Base-by-base conservation (phyloP, 1,140 invertebrate species). In the Spodoptera frugiperda region DNA sequence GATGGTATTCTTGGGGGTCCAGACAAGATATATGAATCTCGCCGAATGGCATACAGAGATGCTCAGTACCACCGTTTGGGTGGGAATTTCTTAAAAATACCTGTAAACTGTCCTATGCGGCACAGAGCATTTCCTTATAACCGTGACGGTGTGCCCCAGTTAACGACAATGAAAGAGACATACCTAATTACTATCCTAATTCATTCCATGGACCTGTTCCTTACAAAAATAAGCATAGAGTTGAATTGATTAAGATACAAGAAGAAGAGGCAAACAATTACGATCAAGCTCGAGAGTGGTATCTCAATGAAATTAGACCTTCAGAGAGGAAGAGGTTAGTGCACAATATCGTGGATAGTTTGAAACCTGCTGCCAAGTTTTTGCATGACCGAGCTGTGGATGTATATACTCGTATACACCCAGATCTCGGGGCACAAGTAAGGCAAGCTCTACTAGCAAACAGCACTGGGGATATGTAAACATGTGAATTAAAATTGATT, bases 141-240 rank as follows among this genome's bases (percentile, higher is more conserved):
- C 89, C 95, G 98, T n/a, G 98, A 99, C 92, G 98, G 98, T 8
- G 91, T 94, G 15, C 96, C 96, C 95, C 95, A 12, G 87, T 95
- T 12, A 94, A 95, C 83, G 94, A 95, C 57, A 96, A 96, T 83
- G 95, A 96, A 94, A 96, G 94, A 82, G 97, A 97, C 63, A 97
- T 97, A 11, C 98, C 98, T 2, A 99, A 99, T 93, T 99, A 99
- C 89, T 98, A 96, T 94, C 99, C 99, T 0, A 99, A 99, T 92
- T 98, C 98, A 77, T 99, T 99, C 89, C 93, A 94, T 75, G 98
- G 98, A 0, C 97, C 98, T 0, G 89, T 95, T 19, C 95, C 96
- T 53, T 94, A 94, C 73, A 85, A 91, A 55, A 91, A 95, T 25
- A 92, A 94, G 51, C 90, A 94, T 67, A 87, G 88, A 19, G 86